Conservation (phyloP, 2,888 invertebrate species). For the Eulithis prunata region DNA sequence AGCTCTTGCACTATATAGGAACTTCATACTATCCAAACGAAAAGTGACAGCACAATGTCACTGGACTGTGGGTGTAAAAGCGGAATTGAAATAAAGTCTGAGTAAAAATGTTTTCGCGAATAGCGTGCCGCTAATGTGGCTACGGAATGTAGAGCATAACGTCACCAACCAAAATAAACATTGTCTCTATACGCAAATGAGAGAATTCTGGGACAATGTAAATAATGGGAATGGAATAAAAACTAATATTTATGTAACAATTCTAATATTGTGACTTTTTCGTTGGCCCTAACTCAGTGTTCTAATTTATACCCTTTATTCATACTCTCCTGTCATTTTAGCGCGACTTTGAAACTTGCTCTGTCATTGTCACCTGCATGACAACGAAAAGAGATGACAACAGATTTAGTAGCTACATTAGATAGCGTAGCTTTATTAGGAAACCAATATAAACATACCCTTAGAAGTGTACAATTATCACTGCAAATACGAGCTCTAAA, state of each 20-base stretch:
- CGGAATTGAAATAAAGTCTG: slow-evolving; percentile 54
- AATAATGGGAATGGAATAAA: slow-evolving; percentile 12
- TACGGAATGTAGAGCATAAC: slow-evolving; percentile 55
- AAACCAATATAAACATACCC: no score
- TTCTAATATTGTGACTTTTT: no score
- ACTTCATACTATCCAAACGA: slow-evolving; percentile 42
- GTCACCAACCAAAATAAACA: slow-evolving; percentile 37
- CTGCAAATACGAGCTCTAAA: no score
- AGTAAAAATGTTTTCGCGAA: slow-evolving; percentile 49
- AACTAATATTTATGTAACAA: neutral
- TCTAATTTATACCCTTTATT: no score
- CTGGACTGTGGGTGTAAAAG: slow-evolving; percentile 43
- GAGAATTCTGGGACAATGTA: slow-evolving; percentile 10
- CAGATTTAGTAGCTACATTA: no score
- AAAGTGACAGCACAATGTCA: slow-evolving; percentile 32
- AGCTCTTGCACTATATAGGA: slow-evolving; percentile 39
- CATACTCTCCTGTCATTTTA: no score
- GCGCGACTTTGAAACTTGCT: no score
- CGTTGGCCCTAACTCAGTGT: no score
- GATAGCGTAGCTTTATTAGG: no score
- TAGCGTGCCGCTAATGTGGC: slow-evolving; percentile 48
- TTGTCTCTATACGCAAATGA: slow-evolving; percentile 39
- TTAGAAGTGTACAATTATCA: no score
- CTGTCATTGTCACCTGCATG: no score
- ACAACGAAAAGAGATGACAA: no score